Base-by-base conservation (phyloP, 2,888 invertebrate genomes). In the Arge pagana region DNA sequence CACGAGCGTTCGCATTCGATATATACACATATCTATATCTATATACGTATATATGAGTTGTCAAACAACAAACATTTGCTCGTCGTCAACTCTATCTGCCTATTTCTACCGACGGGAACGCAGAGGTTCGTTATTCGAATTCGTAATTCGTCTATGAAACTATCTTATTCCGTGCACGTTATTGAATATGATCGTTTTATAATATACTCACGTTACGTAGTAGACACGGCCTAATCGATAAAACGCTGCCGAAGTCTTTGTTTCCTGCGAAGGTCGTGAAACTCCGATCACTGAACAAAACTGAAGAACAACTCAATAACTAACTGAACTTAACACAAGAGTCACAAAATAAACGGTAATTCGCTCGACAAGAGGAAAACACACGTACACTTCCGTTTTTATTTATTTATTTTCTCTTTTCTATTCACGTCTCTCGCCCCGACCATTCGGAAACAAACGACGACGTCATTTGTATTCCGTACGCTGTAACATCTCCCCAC, bases 281-380 rank as follows among this genome's bases (percentile, higher is more conserved):
- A 45, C 33, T 45, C 45, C 45, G 35, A 54, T 59, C 60, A 59
- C 59, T 56, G 52, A 61, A 57, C 53, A 52, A 45, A 56, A 59
- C 51, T 43, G 21, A 56, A 56, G 11, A 37, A 7, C 18, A 2
- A 13, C n/a, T n/a, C 10, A 26, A 33, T 33, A 33, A 33, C 13
- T 6, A 42, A 30, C 28, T 30, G 42, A 30, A 30, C 13, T 16
- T 3, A 45, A 45, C 21, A 45, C 28, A 30, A 19, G 7, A 11
- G 11, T n/a, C 8, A 13, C 13, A 33, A 33, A 33, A 33, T 7
- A 33, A 33, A 33, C 33, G n/a, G n/a, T n/a, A n/a, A n/a, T 10
- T 5, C 31, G 31, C 31, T 31, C 13, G 11, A 21, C 5, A 11
- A 37, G 23, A n/a, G 11, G 13, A 19, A 37, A 37, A 13, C 37